A percentile compares a stretch with the other conserved stretches of the same genome.
Conservation (phyloP, 2,113 vertebrate genomes). For the Alexandromys fortis region DNA sequence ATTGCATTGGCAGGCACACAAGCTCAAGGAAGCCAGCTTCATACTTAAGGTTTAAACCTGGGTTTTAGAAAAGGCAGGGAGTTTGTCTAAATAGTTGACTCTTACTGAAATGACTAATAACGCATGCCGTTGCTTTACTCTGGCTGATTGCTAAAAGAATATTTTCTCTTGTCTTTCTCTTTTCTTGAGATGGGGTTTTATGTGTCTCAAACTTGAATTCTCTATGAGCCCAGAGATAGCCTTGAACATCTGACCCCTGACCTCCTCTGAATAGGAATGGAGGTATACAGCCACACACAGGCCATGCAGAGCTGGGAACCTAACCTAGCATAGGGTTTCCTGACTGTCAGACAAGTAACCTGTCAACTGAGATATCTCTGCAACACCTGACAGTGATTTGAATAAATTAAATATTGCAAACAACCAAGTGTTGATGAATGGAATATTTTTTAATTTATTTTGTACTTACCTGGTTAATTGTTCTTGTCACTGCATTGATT, state of each 20-base stretch:
- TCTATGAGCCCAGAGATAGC: not conserved
- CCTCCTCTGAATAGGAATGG: not conserved
- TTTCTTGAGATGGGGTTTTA: not conserved
- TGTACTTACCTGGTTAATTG: not conserved
- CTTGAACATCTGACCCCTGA: not conserved
- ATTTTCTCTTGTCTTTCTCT: not conserved
- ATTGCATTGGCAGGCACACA: conserved; percentile 51
- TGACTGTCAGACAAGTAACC: not conserved
- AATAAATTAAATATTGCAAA: conserved; percentile 41
- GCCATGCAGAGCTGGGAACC: not conserved
- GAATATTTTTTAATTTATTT: conserved; percentile 3
- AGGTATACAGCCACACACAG: too few species aligned
- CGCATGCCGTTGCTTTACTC: not conserved
- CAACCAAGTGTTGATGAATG: not conserved
- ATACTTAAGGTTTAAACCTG: conserved; percentile 42
- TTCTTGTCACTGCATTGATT: not conserved
- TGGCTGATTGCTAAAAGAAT: conserved; percentile 25
- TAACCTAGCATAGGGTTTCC: not conserved
- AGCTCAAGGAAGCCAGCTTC: conserved; percentile 59
- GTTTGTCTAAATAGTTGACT: not conserved
- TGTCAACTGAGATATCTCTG: not conserved
- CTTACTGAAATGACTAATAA: conserved; percentile 5
- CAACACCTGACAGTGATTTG: not conserved
- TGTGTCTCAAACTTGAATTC: not conserved
- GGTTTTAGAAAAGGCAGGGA: not conserved